Base-by-base conservation (phyloP, 2,888 invertebrate genomes). In the Rapana venosa region DNA sequence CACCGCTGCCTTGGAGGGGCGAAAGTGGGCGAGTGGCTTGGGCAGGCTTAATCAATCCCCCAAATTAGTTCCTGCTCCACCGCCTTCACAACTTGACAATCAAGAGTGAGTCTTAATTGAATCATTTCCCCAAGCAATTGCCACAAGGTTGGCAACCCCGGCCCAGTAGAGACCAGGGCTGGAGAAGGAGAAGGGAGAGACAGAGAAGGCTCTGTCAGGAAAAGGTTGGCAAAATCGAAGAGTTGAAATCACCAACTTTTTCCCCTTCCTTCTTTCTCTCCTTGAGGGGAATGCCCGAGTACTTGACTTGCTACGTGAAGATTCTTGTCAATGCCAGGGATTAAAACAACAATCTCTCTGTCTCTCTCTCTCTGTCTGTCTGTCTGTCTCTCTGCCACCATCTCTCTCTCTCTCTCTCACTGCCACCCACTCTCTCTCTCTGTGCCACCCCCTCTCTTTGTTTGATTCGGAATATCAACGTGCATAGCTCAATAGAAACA, bases 31-130 rank as follows among this genome's bases (percentile, higher is more conserved):
- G 83, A 87, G 83, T 87, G 85, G 87, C 83, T 47, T 70, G 61
- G 90, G 89, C 88, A 86, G 87, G 70, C 88, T 90, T 89, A 90
- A 91, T 91, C 91, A 90, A 90, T 90, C 84, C 81, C 81, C 84
- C 79, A 88, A 91, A 91, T 89, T 90, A 86, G 89, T 89, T 90
- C 89, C 89, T 90, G 89, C 90, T 86, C 88, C 35, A 79, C 81
- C 88, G 85, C 83, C 85, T 90, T 90, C 90, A 88, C 88, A 86
- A 85, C 91, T 90, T 89, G 91, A 91, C 91, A 90, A 91, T 91
- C 90, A 87, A 87, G 88, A 91, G 91, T 91, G 91, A 90, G 89
- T 81, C 89, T 90, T 91, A 91, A 91, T 91, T 91, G 91, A 90
- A 88, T 91, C 91, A 91, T 91, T 91, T 90, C 91, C 90, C 90